phyloP scores from a whole-genome alignment of 2,797 vertebrate genomes.

The Peromyscus eremicus region DNA sequence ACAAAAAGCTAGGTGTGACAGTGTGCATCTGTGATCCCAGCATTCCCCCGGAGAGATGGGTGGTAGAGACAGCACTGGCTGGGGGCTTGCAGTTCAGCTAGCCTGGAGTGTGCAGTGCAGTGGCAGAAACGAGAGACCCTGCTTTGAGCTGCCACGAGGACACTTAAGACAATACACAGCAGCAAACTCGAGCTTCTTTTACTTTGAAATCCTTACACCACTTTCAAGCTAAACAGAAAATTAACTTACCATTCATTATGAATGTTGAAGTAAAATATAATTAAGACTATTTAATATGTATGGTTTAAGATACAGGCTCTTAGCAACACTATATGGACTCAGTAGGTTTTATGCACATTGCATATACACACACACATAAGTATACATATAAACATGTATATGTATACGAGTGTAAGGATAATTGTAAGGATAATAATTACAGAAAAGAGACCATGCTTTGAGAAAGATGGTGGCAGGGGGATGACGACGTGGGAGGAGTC shows the following conservation, averaged over 20 bases:
- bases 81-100: not conserved
- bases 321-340: not conserved
- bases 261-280: slow-evolving; percentile 53
- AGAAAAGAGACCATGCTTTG: not conserved
- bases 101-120: too few species aligned
- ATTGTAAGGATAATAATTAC: not conserved
- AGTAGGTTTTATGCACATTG: not conserved
- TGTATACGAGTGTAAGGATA: not conserved
- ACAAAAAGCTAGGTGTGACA: not conserved
- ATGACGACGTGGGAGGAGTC: too few species aligned
- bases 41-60: not conserved
- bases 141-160: not conserved
- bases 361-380: not conserved
- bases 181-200: slow-evolving; percentile 35
- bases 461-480: too few species aligned
- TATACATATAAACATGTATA: not conserved
- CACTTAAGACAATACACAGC: not conserved
- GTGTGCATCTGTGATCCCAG: not conserved
- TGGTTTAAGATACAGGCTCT: not conserved
- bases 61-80: not conserved
- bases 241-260: slow-evolving; percentile 37
- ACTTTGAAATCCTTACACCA: slow-evolving; percentile 30
- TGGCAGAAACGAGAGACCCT: not conserved
- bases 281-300: not conserved
- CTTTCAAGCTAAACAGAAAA: slow-evolving; percentile 46